These are phyloP conservation scores for Melanotaenia pygmaea DNA, from an alignment of 2,797 vertebrate species.

Conservation along the genomic window DNA sequence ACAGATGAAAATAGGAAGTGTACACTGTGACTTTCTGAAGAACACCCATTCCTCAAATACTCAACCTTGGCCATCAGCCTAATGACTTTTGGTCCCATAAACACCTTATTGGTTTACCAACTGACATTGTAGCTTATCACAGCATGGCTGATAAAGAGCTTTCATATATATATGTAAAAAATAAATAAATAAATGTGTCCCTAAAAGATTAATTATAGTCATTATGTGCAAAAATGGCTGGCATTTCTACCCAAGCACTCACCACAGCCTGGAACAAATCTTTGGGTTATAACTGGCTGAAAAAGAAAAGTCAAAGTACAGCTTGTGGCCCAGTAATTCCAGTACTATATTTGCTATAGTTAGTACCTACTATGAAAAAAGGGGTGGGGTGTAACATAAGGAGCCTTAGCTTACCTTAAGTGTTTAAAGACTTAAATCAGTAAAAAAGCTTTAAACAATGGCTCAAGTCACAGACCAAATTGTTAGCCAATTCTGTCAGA, in stretches of 20 bases:
- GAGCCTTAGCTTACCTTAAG: background rate
- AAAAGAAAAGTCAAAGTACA: slow-evolving; percentile 17
- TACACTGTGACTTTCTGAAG: slow-evolving; percentile 48
- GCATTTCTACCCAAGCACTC: slow-evolving; percentile 27
- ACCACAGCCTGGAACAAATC: slow-evolving; percentile 22
- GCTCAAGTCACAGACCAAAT: background rate
- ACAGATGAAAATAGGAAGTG: slow-evolving; percentile 32
- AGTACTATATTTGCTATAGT: slow-evolving; percentile 1
- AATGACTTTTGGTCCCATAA: slow-evolving; percentile 38
- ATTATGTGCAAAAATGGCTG: slow-evolving; percentile 17
- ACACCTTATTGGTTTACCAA: slow-evolving; percentile 25
- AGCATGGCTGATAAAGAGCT: slow-evolving; percentile 1
- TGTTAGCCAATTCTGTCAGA: background rate
- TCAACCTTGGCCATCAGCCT: slow-evolving; percentile 44
- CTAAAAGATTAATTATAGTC: slow-evolving; percentile 11
- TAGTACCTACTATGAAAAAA: background rate
- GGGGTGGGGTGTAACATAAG: too few species aligned
- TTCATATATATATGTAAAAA: background rate
- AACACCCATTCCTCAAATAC: slow-evolving; percentile 37
- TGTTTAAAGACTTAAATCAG: background rate
- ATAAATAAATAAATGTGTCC: slow-evolving; percentile 6
- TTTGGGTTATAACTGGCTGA: slow-evolving; percentile 32
- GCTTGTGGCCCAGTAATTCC: slow-evolving; percentile 11
- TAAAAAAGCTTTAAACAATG: slow-evolving; percentile 17
- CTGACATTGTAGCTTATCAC: slow-evolving; percentile 15